Evolutionary conservation across 2,888 invertebrate genomes (phyloP).

Genomic region (Ernsta delagoae): DNA sequence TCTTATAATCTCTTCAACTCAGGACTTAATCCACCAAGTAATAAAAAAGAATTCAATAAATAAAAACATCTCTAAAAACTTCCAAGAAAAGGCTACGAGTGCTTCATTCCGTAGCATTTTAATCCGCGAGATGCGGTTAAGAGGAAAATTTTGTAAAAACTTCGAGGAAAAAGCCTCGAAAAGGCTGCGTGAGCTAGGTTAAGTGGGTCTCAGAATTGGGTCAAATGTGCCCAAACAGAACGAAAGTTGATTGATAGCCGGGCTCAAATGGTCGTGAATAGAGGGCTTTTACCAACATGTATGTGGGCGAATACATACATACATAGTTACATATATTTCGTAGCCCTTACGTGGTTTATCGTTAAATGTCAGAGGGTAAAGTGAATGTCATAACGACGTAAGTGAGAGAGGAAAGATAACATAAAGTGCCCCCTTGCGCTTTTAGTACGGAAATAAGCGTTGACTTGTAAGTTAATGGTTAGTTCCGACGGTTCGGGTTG

Average conservation of each 20-base stretch:
- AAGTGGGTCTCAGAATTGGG: slow-evolving; percentile 39
- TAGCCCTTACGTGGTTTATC: slow-evolving; percentile 6
- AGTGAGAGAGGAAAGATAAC: not conserved
- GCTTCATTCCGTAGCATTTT: slow-evolving; percentile 32
- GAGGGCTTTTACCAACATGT: slow-evolving; percentile 19
- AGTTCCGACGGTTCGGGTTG: too few species aligned
- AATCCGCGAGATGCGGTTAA: slow-evolving; percentile 34
- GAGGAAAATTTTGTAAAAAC: slow-evolving; percentile 40
- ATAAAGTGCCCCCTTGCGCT: not conserved
- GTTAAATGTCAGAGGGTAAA: slow-evolving; percentile 3
- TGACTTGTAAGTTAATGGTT: too few species aligned
- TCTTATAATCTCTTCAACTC: too few species aligned
- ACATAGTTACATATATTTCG: not conserved
- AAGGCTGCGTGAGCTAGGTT: slow-evolving; percentile 42
- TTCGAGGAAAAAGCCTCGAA: slow-evolving; percentile 42
- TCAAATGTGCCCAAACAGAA: slow-evolving; percentile 41
- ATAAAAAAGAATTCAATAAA: not conserved
- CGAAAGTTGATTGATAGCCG: slow-evolving; percentile 41
- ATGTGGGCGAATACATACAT: not conserved
- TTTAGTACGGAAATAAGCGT: too few species aligned
- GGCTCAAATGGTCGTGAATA: slow-evolving; percentile 27
- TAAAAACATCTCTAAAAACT: not conserved
- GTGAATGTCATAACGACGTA: not conserved
- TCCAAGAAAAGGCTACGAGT: slow-evolving; percentile 16
- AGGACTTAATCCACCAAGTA: too few species aligned